These are phyloP conservation scores for Stictocephala bisonia DNA, from an alignment of 2,888 invertebrate genomes.

Conservation along the genomic window DNA sequence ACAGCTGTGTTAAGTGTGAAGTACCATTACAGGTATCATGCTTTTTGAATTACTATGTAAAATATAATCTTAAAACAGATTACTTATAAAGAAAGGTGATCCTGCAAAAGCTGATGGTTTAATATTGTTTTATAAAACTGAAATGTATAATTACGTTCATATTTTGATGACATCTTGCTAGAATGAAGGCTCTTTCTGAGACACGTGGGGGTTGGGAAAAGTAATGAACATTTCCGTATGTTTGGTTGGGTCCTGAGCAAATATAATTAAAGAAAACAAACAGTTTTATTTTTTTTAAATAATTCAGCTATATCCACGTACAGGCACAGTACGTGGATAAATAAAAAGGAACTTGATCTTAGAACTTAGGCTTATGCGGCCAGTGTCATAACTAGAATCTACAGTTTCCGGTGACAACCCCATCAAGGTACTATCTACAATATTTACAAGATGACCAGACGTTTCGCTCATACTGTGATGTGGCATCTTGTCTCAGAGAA, in stretches of 20 bases:
- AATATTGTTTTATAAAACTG: too few species aligned
- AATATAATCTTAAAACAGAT: background rate
- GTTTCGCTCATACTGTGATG: too few species aligned
- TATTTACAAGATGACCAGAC: too few species aligned
- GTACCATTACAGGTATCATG: slow-evolving; percentile 24
- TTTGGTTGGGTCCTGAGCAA: background rate
- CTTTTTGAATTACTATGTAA: background rate
- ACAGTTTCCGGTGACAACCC: too few species aligned
- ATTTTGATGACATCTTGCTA: slow-evolving; percentile 9
- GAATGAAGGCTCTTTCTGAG: slow-evolving; percentile 22
- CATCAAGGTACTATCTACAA: too few species aligned
- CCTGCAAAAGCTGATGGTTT: too few species aligned
- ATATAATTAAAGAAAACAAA: background rate
- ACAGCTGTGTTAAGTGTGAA: slow-evolving; percentile 14
- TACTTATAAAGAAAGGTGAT: too few species aligned
- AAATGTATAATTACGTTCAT: background rate
- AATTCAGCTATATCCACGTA: slow-evolving; percentile 15
- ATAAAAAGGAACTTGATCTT: too few species aligned
- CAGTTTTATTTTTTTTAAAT: background rate
- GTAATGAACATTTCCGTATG: background rate
- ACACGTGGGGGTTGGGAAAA: background rate
- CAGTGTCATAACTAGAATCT: too few species aligned
- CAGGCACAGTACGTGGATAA: too few species aligned
- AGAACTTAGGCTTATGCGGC: too few species aligned
- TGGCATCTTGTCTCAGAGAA: too few species aligned